Conservation (phyloP, 2,113 vertebrate species). For the Toxotes chatareus region DNA sequence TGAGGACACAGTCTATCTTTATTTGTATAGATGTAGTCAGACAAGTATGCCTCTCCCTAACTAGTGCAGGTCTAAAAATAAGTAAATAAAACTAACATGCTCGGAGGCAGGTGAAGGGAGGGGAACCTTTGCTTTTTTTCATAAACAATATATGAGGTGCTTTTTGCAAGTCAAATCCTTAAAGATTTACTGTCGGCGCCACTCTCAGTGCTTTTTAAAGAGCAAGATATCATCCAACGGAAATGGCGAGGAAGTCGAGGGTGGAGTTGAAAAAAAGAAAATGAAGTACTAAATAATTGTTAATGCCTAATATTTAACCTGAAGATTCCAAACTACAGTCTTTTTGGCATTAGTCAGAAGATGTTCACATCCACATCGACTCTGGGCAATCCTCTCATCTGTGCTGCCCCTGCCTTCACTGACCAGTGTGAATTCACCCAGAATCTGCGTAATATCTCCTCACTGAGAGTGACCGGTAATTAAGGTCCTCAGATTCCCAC, state of each 20-base stretch:
- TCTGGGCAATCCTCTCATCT: slow-evolving; percentile 37
- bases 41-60: slow-evolving; percentile 92
- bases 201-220: slow-evolving; percentile 77
- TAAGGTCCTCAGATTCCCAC: slow-evolving; percentile 72
- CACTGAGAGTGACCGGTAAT: slow-evolving; percentile 75
- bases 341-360: slow-evolving; percentile 40
- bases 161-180: slow-evolving; percentile 97
- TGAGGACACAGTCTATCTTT: slow-evolving; percentile 95
- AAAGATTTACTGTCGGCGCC: slow-evolving; percentile 79
- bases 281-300: slow-evolving; percentile 69
- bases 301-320: slow-evolving; percentile 65
- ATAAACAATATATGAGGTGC: slow-evolving; percentile 99
- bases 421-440: slow-evolving; percentile 32
- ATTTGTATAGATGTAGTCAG: slow-evolving; percentile 94
- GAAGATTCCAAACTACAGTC: slow-evolving; percentile 52
- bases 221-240: slow-evolving; percentile 58
- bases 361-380: slow-evolving; percentile 35
- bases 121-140: slow-evolving; percentile 83
- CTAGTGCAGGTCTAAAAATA: slow-evolving; percentile 91
- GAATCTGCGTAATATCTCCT: slow-evolving; percentile 57
- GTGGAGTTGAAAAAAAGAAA: slow-evolving; percentile 71
- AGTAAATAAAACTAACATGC: slow-evolving; percentile 95
- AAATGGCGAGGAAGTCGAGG: slow-evolving; percentile 59
- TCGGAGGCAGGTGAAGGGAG: slow-evolving; percentile 81
- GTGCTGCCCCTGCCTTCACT: slow-evolving; percentile 30